Evolutionary conservation across 2,113 vertebrate genomes (phyloP), one percentile per base, ranked within the genome.

Genomic region (Eclectus roratus): DNA sequence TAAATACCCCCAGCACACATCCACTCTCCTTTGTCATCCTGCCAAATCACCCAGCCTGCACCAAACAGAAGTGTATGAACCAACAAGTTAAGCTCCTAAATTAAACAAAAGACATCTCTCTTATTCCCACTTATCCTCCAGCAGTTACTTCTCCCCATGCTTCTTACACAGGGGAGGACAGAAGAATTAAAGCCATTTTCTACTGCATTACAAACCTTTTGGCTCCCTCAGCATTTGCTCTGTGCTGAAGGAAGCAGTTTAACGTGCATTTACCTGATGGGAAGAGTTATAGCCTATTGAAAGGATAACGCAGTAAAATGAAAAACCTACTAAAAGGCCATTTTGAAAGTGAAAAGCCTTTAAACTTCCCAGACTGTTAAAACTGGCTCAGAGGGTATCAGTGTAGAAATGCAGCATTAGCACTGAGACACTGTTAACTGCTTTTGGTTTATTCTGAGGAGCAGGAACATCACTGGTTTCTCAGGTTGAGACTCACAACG

Each of bases 321-420:
- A 86, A 85, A 93, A 93, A 81, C 7, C 39, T 68, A 31, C 87
- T 66, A 76, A 87, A 91, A 85, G 82, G 70, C 64, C 71, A 61
- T 64, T 91, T 89, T 69, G 41, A 77, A 92, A 93, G 79, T 53
- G 84, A 86, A 88, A 91, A 92, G 81, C 80, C 87, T 94, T 91
- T 83, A 94, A 88, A 78, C 44, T 58, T 80, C 66, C 44, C 60
- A 41, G 18, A n/a, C 90, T 35, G 73, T 68, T 94, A 74, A 79
- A 79, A 74, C 44, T n/a, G 28, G 44, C 78, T 92, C 5, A 0
- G 44, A 94, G 69, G 49, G 46, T 44, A 77, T 35, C 73, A 41
- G 50, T 21, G 24, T 53, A 74, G 72, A 92, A 94, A 79, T 49
- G 55, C 60, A 89, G 41, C 24, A 31, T 58, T 76, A 89, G 50